phyloP scores from a whole-genome alignment of 2,888 invertebrate genomes.

The Drosophila limbata region DNA sequence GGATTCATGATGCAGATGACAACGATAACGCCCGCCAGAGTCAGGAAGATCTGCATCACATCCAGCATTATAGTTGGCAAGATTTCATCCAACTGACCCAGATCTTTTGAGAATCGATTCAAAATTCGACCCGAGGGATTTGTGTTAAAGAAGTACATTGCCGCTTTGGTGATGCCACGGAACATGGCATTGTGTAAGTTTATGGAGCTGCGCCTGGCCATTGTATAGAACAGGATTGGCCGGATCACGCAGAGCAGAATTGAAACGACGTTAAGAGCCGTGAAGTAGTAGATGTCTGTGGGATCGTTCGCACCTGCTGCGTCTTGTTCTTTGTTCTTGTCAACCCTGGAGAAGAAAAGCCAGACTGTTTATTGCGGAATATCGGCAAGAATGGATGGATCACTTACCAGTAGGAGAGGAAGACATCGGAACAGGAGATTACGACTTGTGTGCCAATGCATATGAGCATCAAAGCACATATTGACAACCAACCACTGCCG shows the following conservation, averaged over 20 bases:
- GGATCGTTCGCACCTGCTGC: constrained; percentile 39
- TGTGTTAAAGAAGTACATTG: constrained; percentile 94
- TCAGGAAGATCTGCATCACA: constrained; percentile 90
- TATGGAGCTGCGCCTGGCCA: constrained; percentile 91
- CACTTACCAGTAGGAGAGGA: constrained; percentile 90
- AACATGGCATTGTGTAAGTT: constrained; percentile 94
- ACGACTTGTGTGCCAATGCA: constrained; percentile 89
- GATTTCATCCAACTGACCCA: constrained; percentile 87
- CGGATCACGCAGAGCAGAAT: constrained; percentile 83
- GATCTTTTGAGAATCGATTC: constrained; percentile 95
- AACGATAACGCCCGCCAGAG: constrained; percentile 91
- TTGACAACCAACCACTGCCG: constrained; percentile 88
- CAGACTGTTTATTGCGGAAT: background rate
- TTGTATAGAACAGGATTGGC: constrained; percentile 86
- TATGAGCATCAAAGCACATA: constrained; percentile 87
- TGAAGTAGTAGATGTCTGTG: constrained; percentile 86
- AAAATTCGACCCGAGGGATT: constrained; percentile 93
- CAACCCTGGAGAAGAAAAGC: constrained; percentile 53
- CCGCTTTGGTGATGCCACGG: constrained; percentile 90
- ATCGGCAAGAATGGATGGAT: background rate
- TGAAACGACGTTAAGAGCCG: constrained; percentile 85
- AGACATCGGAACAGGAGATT: constrained; percentile 91
- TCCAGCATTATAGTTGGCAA: constrained; percentile 85
- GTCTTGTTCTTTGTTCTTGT: constrained; percentile 59
- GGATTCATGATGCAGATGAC: constrained; percentile 92